Evolutionary conservation across 2,113 vertebrate species (phyloP).

Genomic region (Antidorcas marsupialis): DNA sequence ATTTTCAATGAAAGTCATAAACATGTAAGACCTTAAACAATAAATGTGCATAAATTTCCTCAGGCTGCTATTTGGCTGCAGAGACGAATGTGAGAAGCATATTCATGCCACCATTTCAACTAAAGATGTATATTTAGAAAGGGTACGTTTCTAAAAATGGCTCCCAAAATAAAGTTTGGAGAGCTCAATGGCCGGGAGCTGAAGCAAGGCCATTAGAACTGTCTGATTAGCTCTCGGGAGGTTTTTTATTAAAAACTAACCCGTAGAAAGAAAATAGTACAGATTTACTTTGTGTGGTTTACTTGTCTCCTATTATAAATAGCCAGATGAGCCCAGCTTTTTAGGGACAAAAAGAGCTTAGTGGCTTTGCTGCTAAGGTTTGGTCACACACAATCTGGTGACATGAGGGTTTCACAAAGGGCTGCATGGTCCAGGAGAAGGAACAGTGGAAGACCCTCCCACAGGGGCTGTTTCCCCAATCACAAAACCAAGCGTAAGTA

Average conservation of each 20-base stretch:
- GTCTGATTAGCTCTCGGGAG: neutral
- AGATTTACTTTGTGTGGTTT: neutral
- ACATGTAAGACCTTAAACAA: neutral
- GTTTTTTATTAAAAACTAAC: constrained; percentile 5
- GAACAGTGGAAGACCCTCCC: neutral
- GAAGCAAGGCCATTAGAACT: neutral
- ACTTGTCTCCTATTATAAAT: neutral
- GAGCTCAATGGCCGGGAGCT: neutral
- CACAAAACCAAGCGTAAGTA: neutral
- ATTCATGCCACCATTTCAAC: neutral
- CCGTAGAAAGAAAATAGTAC: neutral
- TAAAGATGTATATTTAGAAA: neutral
- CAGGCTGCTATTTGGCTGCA: neutral
- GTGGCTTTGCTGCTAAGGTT: neutral
- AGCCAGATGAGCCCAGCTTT: neutral
- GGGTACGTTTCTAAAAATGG: neutral
- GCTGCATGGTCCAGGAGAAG: neutral
- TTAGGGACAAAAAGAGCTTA: neutral
- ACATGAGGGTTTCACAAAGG: neutral
- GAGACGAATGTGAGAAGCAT: neutral
- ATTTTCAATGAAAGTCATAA: neutral
- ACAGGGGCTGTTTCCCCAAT: neutral
- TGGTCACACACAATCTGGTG: neutral
- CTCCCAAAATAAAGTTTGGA: neutral
- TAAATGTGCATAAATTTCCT: neutral